A percentile compares a stretch with the other conserved stretches of the same genome.
Conservation (phyloP, 35 echinoderm and acorn worm genomes). For the Heliocidaris tuberculata region DNA sequence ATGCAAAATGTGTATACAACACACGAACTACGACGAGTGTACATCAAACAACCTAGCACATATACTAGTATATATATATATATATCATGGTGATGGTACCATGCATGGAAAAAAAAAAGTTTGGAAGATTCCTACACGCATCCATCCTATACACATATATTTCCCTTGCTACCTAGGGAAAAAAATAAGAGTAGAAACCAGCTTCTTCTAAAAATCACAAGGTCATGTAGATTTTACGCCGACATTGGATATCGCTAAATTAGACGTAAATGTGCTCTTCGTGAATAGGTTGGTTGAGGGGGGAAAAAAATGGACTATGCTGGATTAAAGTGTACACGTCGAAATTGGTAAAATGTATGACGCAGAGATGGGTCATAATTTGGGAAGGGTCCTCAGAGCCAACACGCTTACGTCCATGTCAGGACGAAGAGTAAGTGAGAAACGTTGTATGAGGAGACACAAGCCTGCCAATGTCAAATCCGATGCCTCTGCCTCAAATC, state of each 20-base stretch:
- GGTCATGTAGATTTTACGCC: not conserved
- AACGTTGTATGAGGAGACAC: not conserved
- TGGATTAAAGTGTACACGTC: not conserved
- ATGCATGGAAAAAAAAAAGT: not conserved
- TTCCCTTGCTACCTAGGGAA: not conserved
- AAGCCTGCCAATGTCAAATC: not conserved
- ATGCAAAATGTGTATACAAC: constrained; percentile 52
- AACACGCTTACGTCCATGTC: not conserved
- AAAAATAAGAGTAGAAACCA: not conserved
- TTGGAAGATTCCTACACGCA: not conserved
- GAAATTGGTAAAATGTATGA: not conserved
- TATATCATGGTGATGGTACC: not conserved
- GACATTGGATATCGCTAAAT: not conserved
- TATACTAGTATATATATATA: too few species aligned
- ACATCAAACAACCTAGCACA: not conserved
- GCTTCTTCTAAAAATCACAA: not conserved
- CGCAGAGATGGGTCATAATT: not conserved
- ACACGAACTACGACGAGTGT: constrained; percentile 7
- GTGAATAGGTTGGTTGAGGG: not conserved
- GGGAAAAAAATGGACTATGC: not conserved
- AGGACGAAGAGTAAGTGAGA: not conserved
- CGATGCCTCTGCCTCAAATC: not conserved
- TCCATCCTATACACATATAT: not conserved
- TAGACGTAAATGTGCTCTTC: not conserved
- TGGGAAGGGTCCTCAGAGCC: not conserved